These are phyloP conservation scores for Tenthredo amoena DNA, from an alignment of 2,888 invertebrate species.

Conservation along the genomic window DNA sequence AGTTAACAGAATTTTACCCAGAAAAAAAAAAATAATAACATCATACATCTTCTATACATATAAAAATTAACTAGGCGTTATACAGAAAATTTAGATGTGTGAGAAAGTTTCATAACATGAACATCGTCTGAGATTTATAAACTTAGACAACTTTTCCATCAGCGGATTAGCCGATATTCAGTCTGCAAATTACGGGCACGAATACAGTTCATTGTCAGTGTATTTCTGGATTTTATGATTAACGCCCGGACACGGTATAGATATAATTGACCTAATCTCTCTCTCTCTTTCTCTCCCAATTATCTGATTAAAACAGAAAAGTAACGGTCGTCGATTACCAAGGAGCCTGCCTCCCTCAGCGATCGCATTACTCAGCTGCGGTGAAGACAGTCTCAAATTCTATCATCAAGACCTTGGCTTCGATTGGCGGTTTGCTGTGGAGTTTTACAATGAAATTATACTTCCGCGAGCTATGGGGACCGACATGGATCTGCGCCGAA, in stretches of 20 bases:
- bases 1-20: too few species aligned
- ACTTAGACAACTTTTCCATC: background rate
- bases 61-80: background rate
- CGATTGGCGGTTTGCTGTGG: constrained; percentile 70
- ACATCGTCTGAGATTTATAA: background rate
- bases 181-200: too few species aligned
- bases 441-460: constrained; percentile 68
- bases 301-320: constrained; percentile 79
- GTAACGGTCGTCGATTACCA: constrained; percentile 94
- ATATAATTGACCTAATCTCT: background rate
- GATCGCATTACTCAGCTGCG: constrained; percentile 75
- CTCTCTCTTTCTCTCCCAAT: background rate
- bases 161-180: background rate
- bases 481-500: constrained; percentile 67
- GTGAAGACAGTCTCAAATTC: constrained; percentile 71
- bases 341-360: constrained; percentile 86
- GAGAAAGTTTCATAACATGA: background rate
- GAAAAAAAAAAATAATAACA: too few species aligned
- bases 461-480: constrained; percentile 72
- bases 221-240: too few species aligned
- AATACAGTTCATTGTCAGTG: too few species aligned
- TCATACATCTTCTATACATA: too few species aligned
- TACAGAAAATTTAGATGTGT: background rate
- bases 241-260: background rate
- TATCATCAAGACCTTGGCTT: constrained; percentile 64